These are phyloP conservation scores for Cryptoleucopteryx plumbea DNA, from an alignment of 2,113 vertebrate genomes.

Conservation along the genomic window DNA sequence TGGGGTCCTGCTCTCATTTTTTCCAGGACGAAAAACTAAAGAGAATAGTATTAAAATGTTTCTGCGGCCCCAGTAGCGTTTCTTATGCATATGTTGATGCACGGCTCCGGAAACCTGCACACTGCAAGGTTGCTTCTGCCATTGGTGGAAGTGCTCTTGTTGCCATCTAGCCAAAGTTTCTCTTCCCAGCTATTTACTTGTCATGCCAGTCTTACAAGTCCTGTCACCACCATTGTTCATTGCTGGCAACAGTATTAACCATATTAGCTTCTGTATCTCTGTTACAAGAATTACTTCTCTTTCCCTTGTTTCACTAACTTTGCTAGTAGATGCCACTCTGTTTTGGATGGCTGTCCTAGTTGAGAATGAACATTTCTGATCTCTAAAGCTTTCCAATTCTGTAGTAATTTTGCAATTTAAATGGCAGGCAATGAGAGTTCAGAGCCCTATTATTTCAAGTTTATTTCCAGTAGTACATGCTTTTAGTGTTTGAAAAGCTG, in stretches of 20 bases:
- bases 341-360: background rate
- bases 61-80: background rate
- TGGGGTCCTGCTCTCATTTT: background rate
- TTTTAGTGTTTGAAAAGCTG: slow-evolving; percentile 41
- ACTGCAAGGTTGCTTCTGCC: background rate
- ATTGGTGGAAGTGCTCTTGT: background rate
- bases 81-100: rapidly evolving
- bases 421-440: slow-evolving; percentile 30
- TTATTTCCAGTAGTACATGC: slow-evolving; percentile 32
- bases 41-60: background rate
- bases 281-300: background rate
- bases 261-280: background rate
- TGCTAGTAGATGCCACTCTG: background rate
- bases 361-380: background rate
- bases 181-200: background rate
- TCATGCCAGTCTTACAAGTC: background rate
- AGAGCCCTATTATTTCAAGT: slow-evolving; percentile 42
- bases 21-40: background rate
- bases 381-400: background rate
- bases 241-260: background rate
- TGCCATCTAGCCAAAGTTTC: background rate
- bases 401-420: background rate
- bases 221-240: background rate
- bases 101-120: background rate
- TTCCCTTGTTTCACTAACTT: background rate